Percentiles rank a stretch among this genome's conserved stretches.
Evolutionary conservation across 2,113 vertebrate genomes (phyloP).

Genomic region (Pantherophis guttatus): DNA sequence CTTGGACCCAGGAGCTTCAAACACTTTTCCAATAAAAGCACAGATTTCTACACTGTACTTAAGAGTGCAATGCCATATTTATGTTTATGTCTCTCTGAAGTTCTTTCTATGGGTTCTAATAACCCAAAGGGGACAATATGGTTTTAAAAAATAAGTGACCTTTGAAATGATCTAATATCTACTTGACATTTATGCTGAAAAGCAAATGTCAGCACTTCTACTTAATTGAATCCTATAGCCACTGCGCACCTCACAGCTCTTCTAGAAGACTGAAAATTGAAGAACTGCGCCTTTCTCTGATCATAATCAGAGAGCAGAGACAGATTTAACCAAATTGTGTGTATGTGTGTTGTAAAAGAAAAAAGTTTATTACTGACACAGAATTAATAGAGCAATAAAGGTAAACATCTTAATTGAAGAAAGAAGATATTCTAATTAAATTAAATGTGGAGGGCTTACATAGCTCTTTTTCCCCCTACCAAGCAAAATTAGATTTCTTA

Average conservation of each 20-base stretch:
- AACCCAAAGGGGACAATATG: neutral
- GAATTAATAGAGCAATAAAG: slow-evolving; percentile 19
- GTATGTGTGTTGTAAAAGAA: neutral
- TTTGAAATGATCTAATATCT: neutral
- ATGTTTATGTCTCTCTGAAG: neutral
- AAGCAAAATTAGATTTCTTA: neutral
- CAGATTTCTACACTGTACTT: neutral
- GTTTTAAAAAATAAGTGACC: neutral
- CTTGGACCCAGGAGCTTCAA: neutral
- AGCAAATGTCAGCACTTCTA: neutral
- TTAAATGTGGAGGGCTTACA: slow-evolving; percentile 18
- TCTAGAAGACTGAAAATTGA: neutral
- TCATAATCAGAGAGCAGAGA: neutral
- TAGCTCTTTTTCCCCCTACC: neutral
- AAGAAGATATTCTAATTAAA: slow-evolving; percentile 23
- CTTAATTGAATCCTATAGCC: slow-evolving; percentile 6
- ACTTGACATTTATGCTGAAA: slow-evolving; percentile 1
- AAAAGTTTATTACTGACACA: slow-evolving; percentile 1
- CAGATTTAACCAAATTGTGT: slow-evolving; percentile 18
- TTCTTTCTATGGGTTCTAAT: neutral
- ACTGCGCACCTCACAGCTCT: neutral
- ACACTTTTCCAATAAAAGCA: neutral
- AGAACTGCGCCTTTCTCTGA: neutral
- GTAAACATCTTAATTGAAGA: slow-evolving; percentile 24
- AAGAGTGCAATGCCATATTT: neutral